Conservation (phyloP, 2,797 vertebrate genomes). For the Leptatherina wallacei region DNA sequence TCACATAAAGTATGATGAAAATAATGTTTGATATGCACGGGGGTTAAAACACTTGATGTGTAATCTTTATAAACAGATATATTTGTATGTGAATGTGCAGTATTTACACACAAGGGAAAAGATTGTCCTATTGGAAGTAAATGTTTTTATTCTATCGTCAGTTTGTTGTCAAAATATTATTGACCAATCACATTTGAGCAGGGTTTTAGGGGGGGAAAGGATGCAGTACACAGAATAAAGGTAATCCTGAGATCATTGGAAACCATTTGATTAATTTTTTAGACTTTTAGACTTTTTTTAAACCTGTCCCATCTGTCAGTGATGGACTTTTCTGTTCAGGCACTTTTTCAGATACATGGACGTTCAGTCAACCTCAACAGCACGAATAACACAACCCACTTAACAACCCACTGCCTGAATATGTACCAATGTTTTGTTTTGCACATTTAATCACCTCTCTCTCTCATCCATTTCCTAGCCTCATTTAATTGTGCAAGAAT, state of each 20-base stretch:
- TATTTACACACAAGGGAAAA: background rate
- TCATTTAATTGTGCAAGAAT: background rate
- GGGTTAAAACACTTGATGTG: background rate
- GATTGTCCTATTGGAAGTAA: background rate
- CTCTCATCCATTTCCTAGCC: background rate
- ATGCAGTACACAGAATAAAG: background rate
- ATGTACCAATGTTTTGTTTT: background rate
- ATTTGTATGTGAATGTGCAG: background rate
- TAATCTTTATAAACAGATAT: background rate
- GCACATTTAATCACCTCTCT: background rate
- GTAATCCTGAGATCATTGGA: background rate
- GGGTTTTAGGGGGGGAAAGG: background rate
- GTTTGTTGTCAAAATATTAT: background rate
- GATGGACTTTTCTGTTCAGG: conserved; percentile 32
- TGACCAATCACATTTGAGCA: background rate
- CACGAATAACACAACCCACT: conserved; percentile 7
- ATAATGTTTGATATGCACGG: background rate
- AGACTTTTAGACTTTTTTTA: conserved; percentile 4
- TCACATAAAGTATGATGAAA: background rate
- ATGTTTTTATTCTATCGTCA: no score
- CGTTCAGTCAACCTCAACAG: conserved; percentile 12
- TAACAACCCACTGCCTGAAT: background rate
- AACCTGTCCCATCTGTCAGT: conserved; percentile 25
- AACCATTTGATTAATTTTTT: background rate
- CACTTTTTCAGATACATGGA: conserved; percentile 24